Evolutionary conservation across 2,113 vertebrate species (phyloP).

Genomic region (Perognathus longimembris): DNA sequence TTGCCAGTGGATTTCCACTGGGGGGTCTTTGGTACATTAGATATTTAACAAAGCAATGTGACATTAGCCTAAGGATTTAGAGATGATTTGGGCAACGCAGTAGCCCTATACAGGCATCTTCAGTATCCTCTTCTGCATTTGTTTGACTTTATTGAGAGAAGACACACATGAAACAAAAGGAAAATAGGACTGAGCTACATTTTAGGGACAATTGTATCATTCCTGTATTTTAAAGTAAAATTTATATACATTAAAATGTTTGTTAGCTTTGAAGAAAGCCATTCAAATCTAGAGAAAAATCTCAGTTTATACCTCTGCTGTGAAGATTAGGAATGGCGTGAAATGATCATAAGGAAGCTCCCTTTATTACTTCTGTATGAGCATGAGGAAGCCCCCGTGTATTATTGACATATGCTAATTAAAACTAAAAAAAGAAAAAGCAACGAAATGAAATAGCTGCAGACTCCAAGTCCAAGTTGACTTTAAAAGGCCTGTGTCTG

Average conservation of each 20-base stretch:
- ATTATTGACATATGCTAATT: too few relatives aligned
- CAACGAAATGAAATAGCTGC: neutral
- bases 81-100: neutral
- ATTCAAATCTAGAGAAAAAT: slow-evolving; percentile 22
- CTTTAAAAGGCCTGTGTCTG: neutral
- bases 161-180: neutral
- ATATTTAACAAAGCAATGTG: slow-evolving; percentile 46
- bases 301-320: neutral
- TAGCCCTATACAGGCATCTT: neutral
- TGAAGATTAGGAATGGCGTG: neutral
- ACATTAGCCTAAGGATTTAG: slow-evolving; percentile 67
- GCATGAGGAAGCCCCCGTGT: too few relatives aligned
- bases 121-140: neutral
- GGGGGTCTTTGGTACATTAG: slow-evolving; percentile 1
- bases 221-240: slow-evolving; percentile 38
- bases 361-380: too few relatives aligned
- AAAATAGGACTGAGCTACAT: neutral
- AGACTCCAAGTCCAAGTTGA: neutral
- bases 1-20: slow-evolving; percentile 45
- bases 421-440: neutral
- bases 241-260: neutral
- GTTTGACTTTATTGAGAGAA: slow-evolving; percentile 35
- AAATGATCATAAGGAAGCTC: too few relatives aligned
- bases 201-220: neutral
- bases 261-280: neutral